phyloP scores from a whole-genome alignment of 2,888 invertebrate genomes.

The Molanna angustata region DNA sequence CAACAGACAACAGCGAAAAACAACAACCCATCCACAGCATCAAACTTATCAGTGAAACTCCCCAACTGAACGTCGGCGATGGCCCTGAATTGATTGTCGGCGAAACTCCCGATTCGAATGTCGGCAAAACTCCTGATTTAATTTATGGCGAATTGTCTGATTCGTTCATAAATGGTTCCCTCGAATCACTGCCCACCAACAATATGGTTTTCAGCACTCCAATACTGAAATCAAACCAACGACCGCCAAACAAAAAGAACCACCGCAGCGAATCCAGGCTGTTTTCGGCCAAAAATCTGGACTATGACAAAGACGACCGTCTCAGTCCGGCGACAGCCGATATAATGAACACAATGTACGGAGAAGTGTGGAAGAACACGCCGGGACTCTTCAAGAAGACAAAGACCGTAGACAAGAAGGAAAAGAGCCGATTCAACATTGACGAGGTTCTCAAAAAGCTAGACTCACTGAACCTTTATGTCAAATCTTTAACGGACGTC shows the following conservation, averaged over 20 bases:
- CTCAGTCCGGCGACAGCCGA: constrained; percentile 33
- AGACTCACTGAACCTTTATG: constrained; percentile 9
- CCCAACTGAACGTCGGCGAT: no score
- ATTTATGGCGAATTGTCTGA: not conserved
- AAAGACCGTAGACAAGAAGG: constrained; percentile 3
- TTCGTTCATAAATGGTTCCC: no score
- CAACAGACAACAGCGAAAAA: not conserved
- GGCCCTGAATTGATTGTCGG: no score
- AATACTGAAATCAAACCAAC: no score
- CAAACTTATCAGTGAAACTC: no score
- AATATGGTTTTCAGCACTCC: not conserved
- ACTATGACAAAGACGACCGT: not conserved
- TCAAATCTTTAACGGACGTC: constrained; percentile 8
- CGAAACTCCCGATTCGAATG: no score
- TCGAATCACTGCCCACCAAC: no score
- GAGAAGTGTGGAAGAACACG: constrained; percentile 55
- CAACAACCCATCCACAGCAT: not conserved
- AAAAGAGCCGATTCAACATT: not conserved
- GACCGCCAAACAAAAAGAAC: no score
- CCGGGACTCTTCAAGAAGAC: constrained; percentile 46
- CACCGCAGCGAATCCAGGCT: no score
- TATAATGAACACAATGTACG: constrained; percentile 52
- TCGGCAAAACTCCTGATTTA: no score
- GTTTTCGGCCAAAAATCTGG: no score
- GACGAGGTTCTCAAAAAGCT: constrained; percentile 11